Evolutionary conservation across 2,888 invertebrate species (phyloP).

Genomic region (Rhingia campestris): DNA sequence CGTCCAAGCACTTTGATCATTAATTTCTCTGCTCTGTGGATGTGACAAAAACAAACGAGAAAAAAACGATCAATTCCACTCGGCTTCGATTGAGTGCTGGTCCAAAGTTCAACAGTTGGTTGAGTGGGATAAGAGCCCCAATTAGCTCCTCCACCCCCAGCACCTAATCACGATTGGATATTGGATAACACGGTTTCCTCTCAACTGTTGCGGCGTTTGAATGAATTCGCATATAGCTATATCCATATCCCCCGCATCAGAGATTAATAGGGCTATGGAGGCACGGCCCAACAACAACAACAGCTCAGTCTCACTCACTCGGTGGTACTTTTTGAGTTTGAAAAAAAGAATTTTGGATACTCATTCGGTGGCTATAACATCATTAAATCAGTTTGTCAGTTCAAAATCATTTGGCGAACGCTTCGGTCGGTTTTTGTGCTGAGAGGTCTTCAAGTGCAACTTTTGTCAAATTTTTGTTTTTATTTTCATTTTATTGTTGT

Average conservation of each 20-base stretch:
- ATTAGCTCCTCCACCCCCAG: neutral
- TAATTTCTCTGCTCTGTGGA: neutral
- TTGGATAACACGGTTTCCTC: slow-evolving; percentile 16
- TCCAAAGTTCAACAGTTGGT: slow-evolving; percentile 42
- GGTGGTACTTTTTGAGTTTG: slow-evolving; percentile 7
- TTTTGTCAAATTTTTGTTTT: neutral
- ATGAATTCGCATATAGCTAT: neutral
- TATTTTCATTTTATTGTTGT: neutral
- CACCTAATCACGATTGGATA: neutral
- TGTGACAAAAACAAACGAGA: neutral
- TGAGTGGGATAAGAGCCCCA: neutral
- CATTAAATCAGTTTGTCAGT: slow-evolving; percentile 33
- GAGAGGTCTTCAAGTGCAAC: neutral
- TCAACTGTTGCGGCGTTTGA: neutral
- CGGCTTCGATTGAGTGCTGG: slow-evolving; percentile 30
- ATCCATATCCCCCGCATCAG: neutral
- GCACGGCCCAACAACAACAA: slow-evolving; percentile 8
- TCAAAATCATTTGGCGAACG: slow-evolving; percentile 38
- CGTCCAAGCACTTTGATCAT: neutral
- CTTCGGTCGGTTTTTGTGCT: slow-evolving; percentile 28
- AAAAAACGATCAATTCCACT: slow-evolving; percentile 19
- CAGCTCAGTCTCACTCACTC: slow-evolving; percentile 6
- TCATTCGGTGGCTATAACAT: slow-evolving; percentile 26
- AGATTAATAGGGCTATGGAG: neutral
- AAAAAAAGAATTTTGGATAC: too few species aligned